Evolutionary conservation across 2,888 invertebrate species (phyloP), one percentile per base, ranked within the genome.

Genomic region (Aphrophora alni): DNA sequence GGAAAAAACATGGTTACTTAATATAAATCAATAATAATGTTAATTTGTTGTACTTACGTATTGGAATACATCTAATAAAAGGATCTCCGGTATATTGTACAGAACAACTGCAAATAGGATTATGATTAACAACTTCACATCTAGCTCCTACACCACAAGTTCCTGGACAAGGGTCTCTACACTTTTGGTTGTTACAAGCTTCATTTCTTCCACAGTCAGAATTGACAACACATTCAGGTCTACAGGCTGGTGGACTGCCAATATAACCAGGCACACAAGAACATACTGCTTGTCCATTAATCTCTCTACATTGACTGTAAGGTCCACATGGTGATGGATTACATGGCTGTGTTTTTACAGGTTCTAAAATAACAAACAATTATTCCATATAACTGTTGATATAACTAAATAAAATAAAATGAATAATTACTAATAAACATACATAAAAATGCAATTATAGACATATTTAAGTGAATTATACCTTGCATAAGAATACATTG

Each of bases 121-220:
- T 91, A 83, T 92, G 92, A 81, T 90, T 90, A 38, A 90, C 88
- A 12, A 91, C 90, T 76, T 89, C 88, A 83, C 95, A 95, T 84
- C 90, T 90, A 10, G 95, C 93, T 85, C 91, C 91, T 75, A 91
- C 89, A 28, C 95, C 95, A 87, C 95, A 95, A 24, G 93, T 90
- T 33, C 94, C 94, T 21, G 92, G 90, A 86, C 95, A 95, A 17
- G 95, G 95, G 87, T 95, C 93, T 81, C 91, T 91, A 87, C 95
- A 95, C 88, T 93, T 94, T 84, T 93, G 92, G 87, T 94, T 94
- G 80, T 92, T 92, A 85, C 95, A 95, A 0, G 94, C 93, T 87
- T 91, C 90, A 86, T 93, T 92, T 82, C 90, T 89, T 33, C 92
- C 88, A 88, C 95, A 95, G 86, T 95, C 95, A 0, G 93, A 91